Evolutionary conservation across 2,797 vertebrate genomes (phyloP).

Genomic region (Bradypodion pumilum): DNA sequence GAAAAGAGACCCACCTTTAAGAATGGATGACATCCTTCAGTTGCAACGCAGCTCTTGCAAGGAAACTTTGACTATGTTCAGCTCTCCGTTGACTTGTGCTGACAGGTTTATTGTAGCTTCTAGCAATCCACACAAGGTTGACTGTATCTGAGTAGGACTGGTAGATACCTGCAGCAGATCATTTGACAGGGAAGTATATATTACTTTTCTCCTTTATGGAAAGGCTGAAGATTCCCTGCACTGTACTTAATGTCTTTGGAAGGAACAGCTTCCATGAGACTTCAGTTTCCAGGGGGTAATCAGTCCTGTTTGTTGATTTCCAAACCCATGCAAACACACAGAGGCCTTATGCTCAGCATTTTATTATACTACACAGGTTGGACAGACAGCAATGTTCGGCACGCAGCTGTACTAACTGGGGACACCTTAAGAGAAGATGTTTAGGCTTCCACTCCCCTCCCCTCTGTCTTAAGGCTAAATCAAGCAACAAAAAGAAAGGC

Average conservation of each 20-base stretch:
- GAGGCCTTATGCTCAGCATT: neutral
- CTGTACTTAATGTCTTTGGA: neutral
- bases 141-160: neutral
- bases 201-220: neutral
- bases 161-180: neutral
- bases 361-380: fast-evolving
- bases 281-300: neutral
- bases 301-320: neutral
- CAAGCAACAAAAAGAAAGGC: fast-evolving
- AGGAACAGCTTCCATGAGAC: neutral
- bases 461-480: fast-evolving
- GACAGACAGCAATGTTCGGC: neutral
- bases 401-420: neutral
- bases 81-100: neutral
- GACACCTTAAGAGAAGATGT: neutral
- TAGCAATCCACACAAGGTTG: neutral
- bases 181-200: neutral
- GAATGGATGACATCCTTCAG: slow-evolving; percentile 30
- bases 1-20: slow-evolving; percentile 22
- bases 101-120: no score
- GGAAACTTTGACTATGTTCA: neutral
- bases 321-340: no score
- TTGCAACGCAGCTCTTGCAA: neutral
- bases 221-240: neutral
- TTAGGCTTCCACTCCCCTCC: no score